Evolutionary conservation across 1,140 invertebrate species (phyloP), one percentile per base, ranked within the genome.

Genomic region (Diploscapter pachys): DNA sequence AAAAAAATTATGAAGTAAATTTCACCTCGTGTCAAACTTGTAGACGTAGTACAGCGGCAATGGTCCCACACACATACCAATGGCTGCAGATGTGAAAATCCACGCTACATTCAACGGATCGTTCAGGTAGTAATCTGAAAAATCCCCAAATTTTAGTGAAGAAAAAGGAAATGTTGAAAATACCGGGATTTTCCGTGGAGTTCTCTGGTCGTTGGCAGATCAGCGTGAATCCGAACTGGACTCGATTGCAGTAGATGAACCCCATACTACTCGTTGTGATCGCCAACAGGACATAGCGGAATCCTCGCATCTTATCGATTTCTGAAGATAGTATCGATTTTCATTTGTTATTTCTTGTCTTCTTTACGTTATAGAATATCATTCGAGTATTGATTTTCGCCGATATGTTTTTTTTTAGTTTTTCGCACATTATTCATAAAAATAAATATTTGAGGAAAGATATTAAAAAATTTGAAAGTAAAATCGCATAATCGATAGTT

Each of bases 241-340:
- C 63, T 66, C 72, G 61, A 66, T 73, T 73, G 54, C 72, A 53
- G 48, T 73, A 73, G 63, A 73, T 65, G 62, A 73, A 73, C 52
- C 50, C 63, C 72, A 66, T 57, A 31, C 63, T 66, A 13, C 65
- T 8, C 4, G 72, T 64, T 11, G 63, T 65, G 63, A 73, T 31
- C 48, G 61, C 51, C 3, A 73, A 57, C 3, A 73, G 55, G 61
- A 73, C 65, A 31, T 63, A 73, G 49, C 72, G 72, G 67, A 73
- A 73, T 50, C 67, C 67, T n/a, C 54, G 56, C 72, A 73, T 73
- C 13, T 48, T 13, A 2, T 11, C 57, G 57, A 59, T 11, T 11
- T 59, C 31, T 11, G 57, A 31, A 59, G 57, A 59, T 11, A 59
- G 2, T 59, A 11, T 59, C 1, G 57, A 59, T 11, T 31, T 59